phyloP scores from a whole-genome alignment of 2,113 vertebrate genomes.

The Percopsis transmontana region DNA sequence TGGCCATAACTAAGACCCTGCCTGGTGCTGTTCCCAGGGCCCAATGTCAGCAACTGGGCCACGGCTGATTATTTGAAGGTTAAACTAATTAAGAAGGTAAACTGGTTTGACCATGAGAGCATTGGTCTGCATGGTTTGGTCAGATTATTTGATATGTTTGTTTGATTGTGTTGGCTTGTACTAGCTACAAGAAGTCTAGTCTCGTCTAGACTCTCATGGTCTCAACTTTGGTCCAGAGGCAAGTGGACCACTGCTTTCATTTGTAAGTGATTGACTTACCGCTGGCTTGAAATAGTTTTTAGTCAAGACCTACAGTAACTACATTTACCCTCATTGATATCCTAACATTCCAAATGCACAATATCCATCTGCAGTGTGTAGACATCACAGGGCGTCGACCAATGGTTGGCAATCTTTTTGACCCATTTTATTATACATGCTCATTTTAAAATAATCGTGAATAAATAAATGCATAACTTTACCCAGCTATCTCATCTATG shows the following conservation, averaged over 20 bases:
- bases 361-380: too few relatives aligned
- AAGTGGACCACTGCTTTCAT: not conserved
- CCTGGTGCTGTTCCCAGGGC: slow-evolving; percentile 41
- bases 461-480: too few relatives aligned
- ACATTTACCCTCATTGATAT: too few relatives aligned
- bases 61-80: not conserved
- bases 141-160: not conserved
- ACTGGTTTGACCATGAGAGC: not conserved
- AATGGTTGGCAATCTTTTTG: too few relatives aligned
- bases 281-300: too few relatives aligned
- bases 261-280: too few relatives aligned
- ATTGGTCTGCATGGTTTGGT: not conserved
- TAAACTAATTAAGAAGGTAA: not conserved
- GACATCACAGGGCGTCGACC: too few relatives aligned
- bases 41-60: slow-evolving; percentile 1
- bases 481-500: too few relatives aligned
- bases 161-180: not conserved
- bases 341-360: too few relatives aligned
- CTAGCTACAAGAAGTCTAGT: not conserved
- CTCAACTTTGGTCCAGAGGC: not conserved
- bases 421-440: too few relatives aligned
- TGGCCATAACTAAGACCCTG: slow-evolving; percentile 26
- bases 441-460: too few relatives aligned
- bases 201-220: not conserved
- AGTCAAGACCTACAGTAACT: too few relatives aligned